Base-by-base conservation (phyloP, 2,888 invertebrate species). In the Smittia aterrima region DNA sequence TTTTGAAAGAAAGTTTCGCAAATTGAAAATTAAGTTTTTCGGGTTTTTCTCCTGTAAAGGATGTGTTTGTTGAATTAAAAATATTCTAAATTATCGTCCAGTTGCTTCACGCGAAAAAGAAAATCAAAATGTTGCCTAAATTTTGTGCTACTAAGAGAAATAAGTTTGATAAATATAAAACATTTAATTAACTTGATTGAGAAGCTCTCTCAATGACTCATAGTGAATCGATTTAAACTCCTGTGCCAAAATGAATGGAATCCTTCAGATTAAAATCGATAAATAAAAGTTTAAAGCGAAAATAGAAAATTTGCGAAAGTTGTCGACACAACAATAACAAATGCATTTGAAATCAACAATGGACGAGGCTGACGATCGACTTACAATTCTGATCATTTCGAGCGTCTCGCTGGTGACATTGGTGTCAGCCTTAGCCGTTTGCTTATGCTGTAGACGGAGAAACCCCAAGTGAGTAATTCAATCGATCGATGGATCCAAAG, bases 391-490 rank as follows among this genome's bases (percentile, higher is more conserved):
- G 58, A 13, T 72, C 27, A 54, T 71, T 25, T 62, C 62, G 6
- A 72, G 38, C 62, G 27, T 72, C 20, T 38, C 72, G 7, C 22
- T 72, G 22, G 53, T 72, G 4, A 24, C 82, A 38, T 81, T 87
- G 66, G 82, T 86, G 74, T 85, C 85, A 75, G 83, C 86, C 79
- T 83, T 91, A 77, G 86, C 88, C 76, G 86, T 87, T 77, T 92
- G 91, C 82, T 87, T 91, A 77, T 91, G 91, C 80, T 91, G 91
- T 83, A 88, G 89, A 79, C 89, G 89, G 79, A 88, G 88, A 78
- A 87, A 89, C 79, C 90, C 89, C 80, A 92, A 91, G 91, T 91
- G 85, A 88, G 86, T 84, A 62, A 22, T 25, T 74, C 75, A 76
- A 76, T 72, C 74, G 11, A 24, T 27, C 13, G 7, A 27, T 27